A percentile compares a stretch with the other conserved stretches of the same genome.
Evolutionary conservation across 2,113 vertebrate species (phyloP).

Genomic region (Laticauda colubrina): DNA sequence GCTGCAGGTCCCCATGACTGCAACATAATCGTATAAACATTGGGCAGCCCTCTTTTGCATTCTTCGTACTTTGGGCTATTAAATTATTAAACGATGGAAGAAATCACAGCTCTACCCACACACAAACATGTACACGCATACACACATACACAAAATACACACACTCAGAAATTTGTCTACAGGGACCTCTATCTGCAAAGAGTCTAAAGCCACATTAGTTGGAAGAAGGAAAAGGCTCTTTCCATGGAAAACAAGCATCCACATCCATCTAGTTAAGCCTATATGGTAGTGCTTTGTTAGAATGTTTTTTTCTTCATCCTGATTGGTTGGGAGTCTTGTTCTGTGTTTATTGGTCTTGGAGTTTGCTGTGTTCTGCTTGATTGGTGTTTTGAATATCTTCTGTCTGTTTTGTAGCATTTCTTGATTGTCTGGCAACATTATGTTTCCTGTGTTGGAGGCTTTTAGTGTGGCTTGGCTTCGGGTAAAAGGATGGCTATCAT

Average conservation of each 20-base stretch:
- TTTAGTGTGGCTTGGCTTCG: too few species aligned
- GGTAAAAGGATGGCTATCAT: too few species aligned
- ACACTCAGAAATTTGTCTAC: background rate
- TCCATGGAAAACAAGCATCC: conserved; percentile 19
- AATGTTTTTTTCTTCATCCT: too few species aligned
- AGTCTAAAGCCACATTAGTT: background rate
- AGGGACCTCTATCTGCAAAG: background rate
- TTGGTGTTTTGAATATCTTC: too few species aligned
- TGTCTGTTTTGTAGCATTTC: too few species aligned
- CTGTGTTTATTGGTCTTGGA: too few species aligned
- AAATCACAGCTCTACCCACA: background rate
- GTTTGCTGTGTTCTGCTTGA: too few species aligned
- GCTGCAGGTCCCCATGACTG: background rate
- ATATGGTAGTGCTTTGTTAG: too few species aligned
- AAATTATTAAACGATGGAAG: background rate
- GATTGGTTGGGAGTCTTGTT: too few species aligned
- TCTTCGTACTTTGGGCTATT: background rate
- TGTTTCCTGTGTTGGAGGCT: too few species aligned
- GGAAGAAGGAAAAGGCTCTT: background rate
- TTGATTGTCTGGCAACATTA: too few species aligned
- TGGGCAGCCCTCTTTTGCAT: background rate
- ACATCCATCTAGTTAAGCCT: conserved; percentile 38
- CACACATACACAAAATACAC: background rate
- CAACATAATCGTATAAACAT: background rate
- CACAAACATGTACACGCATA: background rate